These are phyloP conservation scores for Crocodylus rhombifer DNA, from an alignment of 2,797 vertebrate species.

Conservation along the genomic window DNA sequence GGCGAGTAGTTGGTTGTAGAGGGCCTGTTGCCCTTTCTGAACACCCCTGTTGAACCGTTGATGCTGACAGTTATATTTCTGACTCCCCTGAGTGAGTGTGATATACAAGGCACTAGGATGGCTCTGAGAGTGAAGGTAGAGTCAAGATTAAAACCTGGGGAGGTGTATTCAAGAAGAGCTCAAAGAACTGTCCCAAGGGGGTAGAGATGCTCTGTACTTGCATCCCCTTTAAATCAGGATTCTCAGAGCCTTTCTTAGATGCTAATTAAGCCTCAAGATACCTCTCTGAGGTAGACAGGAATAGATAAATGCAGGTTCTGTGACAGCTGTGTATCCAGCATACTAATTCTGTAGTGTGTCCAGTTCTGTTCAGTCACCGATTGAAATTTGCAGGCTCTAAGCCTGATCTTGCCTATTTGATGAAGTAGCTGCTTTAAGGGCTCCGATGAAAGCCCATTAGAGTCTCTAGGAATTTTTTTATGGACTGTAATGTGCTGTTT, in stretches of 20 bases:
- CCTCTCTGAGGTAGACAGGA: neutral
- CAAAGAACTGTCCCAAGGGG: neutral
- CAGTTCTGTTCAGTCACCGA: neutral
- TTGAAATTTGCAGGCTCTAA: neutral
- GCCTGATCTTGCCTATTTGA: neutral
- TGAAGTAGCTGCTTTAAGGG: neutral
- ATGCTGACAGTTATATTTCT: neutral
- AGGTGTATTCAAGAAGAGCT: neutral
- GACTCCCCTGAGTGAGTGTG: neutral
- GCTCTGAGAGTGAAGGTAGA: neutral
- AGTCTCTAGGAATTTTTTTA: neutral
- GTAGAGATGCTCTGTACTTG: neutral
- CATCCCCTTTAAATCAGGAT: neutral
- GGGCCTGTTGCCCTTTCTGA: neutral
- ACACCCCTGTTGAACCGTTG: neutral
- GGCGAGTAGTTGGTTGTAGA: neutral
- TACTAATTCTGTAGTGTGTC: neutral
- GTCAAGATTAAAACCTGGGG: no score
- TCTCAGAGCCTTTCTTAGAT: neutral
- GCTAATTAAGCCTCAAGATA: neutral
- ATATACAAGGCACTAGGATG: neutral
- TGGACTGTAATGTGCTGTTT: neutral
- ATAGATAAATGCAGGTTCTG: neutral
- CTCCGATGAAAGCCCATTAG: neutral
- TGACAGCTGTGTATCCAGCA: neutral